Percentiles rank a stretch among this genome's conserved stretches.
Evolutionary conservation across 2,113 vertebrate species (phyloP).

Genomic region (Menura novaehollandiae): DNA sequence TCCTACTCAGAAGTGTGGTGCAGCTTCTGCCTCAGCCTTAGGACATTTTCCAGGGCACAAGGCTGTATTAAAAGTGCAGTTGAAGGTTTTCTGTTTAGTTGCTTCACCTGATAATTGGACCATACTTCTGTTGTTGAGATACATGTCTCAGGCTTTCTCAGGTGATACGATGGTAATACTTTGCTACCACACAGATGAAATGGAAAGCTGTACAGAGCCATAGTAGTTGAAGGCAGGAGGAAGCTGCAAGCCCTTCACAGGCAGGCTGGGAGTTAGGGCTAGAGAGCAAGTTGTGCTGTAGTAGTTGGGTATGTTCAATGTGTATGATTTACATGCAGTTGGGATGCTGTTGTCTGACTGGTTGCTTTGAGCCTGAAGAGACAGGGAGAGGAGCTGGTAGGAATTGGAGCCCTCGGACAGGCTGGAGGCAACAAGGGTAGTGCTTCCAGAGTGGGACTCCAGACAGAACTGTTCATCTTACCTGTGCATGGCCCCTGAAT

Average conservation of each 20-base stretch:
- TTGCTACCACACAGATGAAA: neutral
- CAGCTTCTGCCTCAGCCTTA: neutral
- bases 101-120: neutral
- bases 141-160: neutral
- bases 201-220: neutral
- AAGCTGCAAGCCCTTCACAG: neutral
- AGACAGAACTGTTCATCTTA: neutral
- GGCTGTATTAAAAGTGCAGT: neutral
- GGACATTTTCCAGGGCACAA: neutral
- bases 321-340: neutral
- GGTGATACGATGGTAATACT: neutral
- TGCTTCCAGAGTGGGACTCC: neutral
- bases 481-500: neutral
- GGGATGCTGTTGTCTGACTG: neutral
- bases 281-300: neutral
- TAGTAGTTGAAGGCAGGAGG: neutral
- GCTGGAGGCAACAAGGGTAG: neutral
- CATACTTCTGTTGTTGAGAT: neutral
- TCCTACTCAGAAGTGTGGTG: neutral
- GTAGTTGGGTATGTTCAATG: neutral
- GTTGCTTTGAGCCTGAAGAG: neutral
- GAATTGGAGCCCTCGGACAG: rapidly evolving
- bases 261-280: neutral
- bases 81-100: neutral
- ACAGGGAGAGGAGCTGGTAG: neutral